A percentile compares a stretch with the other conserved stretches of the same genome.
These are phyloP conservation scores for Drosophila anomelani DNA, from an alignment of 2,888 invertebrate species.

Conservation along the genomic window DNA sequence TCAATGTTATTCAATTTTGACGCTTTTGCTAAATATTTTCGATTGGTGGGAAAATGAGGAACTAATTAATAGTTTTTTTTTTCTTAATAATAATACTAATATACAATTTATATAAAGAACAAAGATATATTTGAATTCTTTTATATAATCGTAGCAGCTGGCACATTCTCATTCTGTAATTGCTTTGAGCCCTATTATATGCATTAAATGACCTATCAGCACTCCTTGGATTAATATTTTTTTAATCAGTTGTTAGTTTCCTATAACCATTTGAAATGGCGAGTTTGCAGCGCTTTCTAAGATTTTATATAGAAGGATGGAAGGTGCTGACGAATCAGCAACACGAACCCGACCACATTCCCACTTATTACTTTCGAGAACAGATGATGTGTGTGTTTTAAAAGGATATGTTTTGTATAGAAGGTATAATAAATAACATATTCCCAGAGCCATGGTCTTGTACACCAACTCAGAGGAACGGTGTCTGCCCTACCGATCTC, in stretches of 20 bases:
- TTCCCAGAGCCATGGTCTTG: conserved; percentile 8
- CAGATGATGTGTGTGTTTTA: conserved; percentile 3
- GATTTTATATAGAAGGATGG: neutral
- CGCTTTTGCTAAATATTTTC: too few relatives aligned
- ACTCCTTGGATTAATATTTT: neutral
- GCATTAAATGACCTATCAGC: too few relatives aligned
- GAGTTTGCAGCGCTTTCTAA: neutral
- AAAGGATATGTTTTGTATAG: rapidly evolving
- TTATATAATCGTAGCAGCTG: too few relatives aligned
- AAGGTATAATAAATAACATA: neutral
- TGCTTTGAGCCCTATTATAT: too few relatives aligned
- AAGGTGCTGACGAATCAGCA: neutral
- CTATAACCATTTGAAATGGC: neutral
- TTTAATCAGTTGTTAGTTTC: neutral
- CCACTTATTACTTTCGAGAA: neutral
- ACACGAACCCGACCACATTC: neutral
- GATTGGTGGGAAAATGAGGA: too few relatives aligned
- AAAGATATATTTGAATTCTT: too few relatives aligned
- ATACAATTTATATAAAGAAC: too few relatives aligned
- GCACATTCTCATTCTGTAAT: too few relatives aligned
- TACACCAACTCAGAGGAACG: conserved; percentile 11
- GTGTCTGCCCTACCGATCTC: neutral
- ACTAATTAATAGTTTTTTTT: too few relatives aligned
- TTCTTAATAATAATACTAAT: too few relatives aligned
- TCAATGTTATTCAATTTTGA: too few relatives aligned